Base-by-base conservation (phyloP, 2,113 vertebrate genomes). In the Nannobrachium achirus region DNA sequence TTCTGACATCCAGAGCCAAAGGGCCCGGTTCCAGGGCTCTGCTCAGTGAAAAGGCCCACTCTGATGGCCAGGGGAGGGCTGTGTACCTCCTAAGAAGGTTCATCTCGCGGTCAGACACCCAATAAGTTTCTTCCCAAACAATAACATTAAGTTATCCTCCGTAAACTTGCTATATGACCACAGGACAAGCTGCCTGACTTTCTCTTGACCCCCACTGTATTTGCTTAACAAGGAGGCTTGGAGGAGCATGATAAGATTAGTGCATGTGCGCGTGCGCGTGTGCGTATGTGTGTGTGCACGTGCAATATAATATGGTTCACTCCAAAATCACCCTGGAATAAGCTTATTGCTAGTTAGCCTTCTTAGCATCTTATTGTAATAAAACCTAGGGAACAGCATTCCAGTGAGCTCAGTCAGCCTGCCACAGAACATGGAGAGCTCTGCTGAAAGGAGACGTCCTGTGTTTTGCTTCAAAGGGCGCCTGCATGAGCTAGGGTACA, bases 381-480 rank as follows among this genome's bases (percentile, higher is more conserved):
- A 69, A 77, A 66, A 18, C 48, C 44, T 3, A 52, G 15, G 14
- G 16, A 77, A 75, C 55, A 78, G 56, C 63, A 64, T 60, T 45
- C 61, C 46, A n/a, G 61, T 63, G 45, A 77, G 68, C 14, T 38
- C 52, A 76, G 10, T 19, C 48, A 18, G 68, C 45, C 68, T 20
- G 66, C 64, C 69, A 57, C 56, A 53, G 40, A 61, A 79, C 71
- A 59, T 69, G 77, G 72, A 83, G 80, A 73, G 75, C 64, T 56
- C 68, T 77, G 57, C 42, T 69, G 77, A 79, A 63, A 77, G 57
- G 76, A 73, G 81, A 65, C 56, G 58, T 78, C 63, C 55, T 77
- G 76, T 74, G 74, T 77, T 80, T 66, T 81, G 78, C 79, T 85
- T 82, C 81, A 86, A 83, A 85, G 83, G 14, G 46, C 61, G 73